Percentiles rank a stretch among this genome's conserved stretches.
Conservation (phyloP, 2,113 vertebrate genomes). For the Sarotherodon lohbergeri region DNA sequence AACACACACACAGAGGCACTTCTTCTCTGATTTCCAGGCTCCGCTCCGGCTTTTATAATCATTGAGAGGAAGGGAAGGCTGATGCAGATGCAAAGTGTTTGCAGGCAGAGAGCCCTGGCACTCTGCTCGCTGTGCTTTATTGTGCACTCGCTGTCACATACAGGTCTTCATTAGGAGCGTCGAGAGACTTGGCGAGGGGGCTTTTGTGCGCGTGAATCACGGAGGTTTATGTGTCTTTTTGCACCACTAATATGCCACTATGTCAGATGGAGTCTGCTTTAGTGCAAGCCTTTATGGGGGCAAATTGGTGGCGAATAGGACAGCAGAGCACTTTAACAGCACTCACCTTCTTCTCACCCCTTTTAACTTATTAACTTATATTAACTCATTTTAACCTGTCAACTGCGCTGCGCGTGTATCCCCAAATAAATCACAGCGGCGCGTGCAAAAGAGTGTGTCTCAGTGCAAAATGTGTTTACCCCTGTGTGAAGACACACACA, state of each 20-base stretch:
- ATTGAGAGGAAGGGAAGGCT: conserved; percentile 13
- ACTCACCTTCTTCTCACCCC: conserved; percentile 66
- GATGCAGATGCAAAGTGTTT: conserved; percentile 54
- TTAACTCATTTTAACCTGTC: conserved; percentile 69
- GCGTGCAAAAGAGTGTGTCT: background rate
- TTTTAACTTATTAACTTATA: conserved; percentile 74
- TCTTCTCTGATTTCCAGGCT: conserved; percentile 27
- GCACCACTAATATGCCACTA: conserved; percentile 66
- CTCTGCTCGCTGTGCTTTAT: conserved; percentile 42
- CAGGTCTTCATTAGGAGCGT: conserved; percentile 71
- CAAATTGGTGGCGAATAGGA: conserved; percentile 69
- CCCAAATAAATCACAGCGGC: conserved; percentile 47
- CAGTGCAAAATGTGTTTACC: conserved; percentile 50
- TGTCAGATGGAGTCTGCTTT: conserved; percentile 65
- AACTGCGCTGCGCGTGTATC: conserved; percentile 36
- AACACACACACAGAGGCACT: conserved; percentile 8
- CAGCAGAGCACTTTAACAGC: conserved; percentile 66
- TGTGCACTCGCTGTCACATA: conserved; percentile 49
- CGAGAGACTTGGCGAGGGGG: conserved; percentile 55
- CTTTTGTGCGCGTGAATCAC: conserved; percentile 72
- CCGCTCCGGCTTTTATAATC: conserved; percentile 43
- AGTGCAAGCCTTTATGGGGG: conserved; percentile 65
- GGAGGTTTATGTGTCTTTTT: conserved; percentile 72
- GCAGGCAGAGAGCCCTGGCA: conserved; percentile 1
- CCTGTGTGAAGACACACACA: conserved; percentile 17